Evolutionary conservation across 1,140 invertebrate genomes (phyloP).

Genomic region (Bombyx mori): ASM3026992v2 NC_085107.1:120001-120500

Average conservation of each 20-base stretch:
- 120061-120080: too few relatives aligned
- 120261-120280: slow-evolving; percentile 81
- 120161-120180: too few relatives aligned
- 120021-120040: too few relatives aligned
- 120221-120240: slow-evolving; percentile 93
- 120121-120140: too few relatives aligned
- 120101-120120: too few relatives aligned
- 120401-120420: slow-evolving; percentile 15
- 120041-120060: too few relatives aligned
- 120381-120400: slow-evolving; percentile 31
- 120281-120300: slow-evolving; percentile 79
- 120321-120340: slow-evolving; percentile 89
- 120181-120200: too few relatives aligned
- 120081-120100: too few relatives aligned
- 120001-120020: too few relatives aligned
- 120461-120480: neutral
- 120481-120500: neutral
- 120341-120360: slow-evolving; percentile 78
- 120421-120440: slow-evolving; percentile 24
- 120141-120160: too few relatives aligned
- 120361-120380: slow-evolving; percentile 9
- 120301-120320: slow-evolving; percentile 75
- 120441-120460: too few relatives aligned
- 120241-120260: slow-evolving; percentile 84
- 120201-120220: slow-evolving; percentile 51